Evolutionary conservation across 2,797 vertebrate genomes (phyloP).

Genomic region (Microctenopoma stevenorrisi): DNA sequence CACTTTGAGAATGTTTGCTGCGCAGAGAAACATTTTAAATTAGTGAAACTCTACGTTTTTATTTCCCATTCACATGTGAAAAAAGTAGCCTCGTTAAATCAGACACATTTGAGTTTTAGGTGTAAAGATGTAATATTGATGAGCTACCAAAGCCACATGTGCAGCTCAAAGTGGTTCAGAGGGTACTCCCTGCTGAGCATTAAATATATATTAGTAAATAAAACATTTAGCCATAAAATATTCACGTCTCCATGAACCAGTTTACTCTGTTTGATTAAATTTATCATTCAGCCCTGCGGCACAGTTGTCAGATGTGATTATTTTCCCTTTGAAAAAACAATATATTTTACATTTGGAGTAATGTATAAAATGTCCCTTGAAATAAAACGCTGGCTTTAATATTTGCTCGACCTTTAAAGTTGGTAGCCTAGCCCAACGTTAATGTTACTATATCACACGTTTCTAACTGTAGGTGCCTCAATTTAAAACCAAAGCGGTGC

Average conservation of each 20-base stretch:
- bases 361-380: background rate
- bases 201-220: slow-evolving; percentile 73
- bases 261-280: slow-evolving; percentile 62
- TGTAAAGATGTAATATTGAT: slow-evolving; percentile 75
- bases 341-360: slow-evolving; percentile 5
- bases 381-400: background rate
- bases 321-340: background rate
- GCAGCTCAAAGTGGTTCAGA: slow-evolving; percentile 43
- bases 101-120: slow-evolving; percentile 50
- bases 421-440: background rate
- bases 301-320: slow-evolving; percentile 5
- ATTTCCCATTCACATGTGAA: slow-evolving; percentile 16
- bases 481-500: background rate
- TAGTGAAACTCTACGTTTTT: background rate
- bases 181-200: slow-evolving; percentile 56
- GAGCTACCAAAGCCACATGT: slow-evolving; percentile 59
- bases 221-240: slow-evolving; percentile 76
- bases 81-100: slow-evolving; percentile 48
- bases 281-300: slow-evolving; percentile 33
- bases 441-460: background rate
- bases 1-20: background rate
- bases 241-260: slow-evolving; percentile 65
- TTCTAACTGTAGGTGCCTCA: background rate
- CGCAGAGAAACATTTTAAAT: slow-evolving; percentile 6
- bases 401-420: background rate